Conservation (phyloP, 2,797 vertebrate genomes). For the Heterohyrax brucei region DNA sequence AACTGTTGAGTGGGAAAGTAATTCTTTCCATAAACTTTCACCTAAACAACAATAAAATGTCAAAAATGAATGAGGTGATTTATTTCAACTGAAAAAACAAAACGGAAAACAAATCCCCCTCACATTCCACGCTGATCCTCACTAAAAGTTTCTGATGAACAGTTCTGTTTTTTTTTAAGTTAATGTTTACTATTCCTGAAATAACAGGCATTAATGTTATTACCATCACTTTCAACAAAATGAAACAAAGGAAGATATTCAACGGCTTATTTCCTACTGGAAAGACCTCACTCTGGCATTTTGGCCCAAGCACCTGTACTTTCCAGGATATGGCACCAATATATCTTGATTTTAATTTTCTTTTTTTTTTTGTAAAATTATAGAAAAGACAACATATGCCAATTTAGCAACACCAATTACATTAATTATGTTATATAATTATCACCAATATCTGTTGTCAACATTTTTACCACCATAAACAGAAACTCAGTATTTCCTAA, state of each 20-base stretch:
- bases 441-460: neutral
- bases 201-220: neutral
- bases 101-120: neutral
- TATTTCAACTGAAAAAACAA: neutral
- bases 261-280: neutral
- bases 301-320: neutral
- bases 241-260: neutral
- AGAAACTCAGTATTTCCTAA: neutral
- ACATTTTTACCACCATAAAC: neutral
- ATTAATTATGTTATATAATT: too few relatives aligned
- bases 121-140: neutral
- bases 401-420: too few relatives aligned
- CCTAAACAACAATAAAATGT: too few relatives aligned
- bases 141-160: slow-evolving; percentile 6
- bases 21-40: too few relatives aligned
- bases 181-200: neutral
- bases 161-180: neutral
- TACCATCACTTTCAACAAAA: neutral
- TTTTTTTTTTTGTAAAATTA: too few relatives aligned
- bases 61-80: too few relatives aligned
- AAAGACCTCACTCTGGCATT: neutral
- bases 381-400: too few relatives aligned
- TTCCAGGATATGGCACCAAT: neutral
- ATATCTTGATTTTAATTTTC: neutral
- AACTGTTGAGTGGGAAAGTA: too few relatives aligned